phyloP scores from a whole-genome alignment of 1,140 invertebrate species.

The Grapholita molesta region DNA sequence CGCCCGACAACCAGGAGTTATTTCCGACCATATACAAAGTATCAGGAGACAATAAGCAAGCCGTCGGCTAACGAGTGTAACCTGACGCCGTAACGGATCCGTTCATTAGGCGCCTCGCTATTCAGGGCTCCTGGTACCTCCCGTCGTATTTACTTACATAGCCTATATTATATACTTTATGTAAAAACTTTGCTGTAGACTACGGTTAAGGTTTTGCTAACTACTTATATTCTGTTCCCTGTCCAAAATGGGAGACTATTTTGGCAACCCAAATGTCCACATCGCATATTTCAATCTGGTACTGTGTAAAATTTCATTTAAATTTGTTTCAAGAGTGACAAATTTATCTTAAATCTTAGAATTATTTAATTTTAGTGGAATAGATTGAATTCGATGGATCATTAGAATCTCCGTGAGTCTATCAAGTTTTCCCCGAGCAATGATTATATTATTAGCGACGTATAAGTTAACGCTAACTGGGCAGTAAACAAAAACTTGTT shows the following conservation, averaged over 20 bases:
- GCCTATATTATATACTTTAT: background rate
- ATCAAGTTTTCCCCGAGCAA: background rate
- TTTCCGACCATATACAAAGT: slow-evolving; percentile 26
- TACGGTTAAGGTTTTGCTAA: background rate
- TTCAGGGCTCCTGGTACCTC: slow-evolving; percentile 39
- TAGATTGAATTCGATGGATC: background rate
- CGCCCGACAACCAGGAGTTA: slow-evolving; percentile 13
- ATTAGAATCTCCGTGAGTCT: background rate
- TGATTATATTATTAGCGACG: slow-evolving; percentile 15
- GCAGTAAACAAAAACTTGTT: slow-evolving; percentile 14
- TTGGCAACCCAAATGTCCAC: too few relatives aligned
- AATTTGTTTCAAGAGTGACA: too few relatives aligned
- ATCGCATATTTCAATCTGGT: background rate
- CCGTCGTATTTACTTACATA: slow-evolving; percentile 41
- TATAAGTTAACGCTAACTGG: slow-evolving; percentile 15
- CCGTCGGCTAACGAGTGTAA: slow-evolving; percentile 56
- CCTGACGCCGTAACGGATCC: slow-evolving; percentile 57
- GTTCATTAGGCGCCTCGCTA: slow-evolving; percentile 57
- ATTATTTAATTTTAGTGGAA: too few relatives aligned
- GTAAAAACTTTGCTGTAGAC: background rate
- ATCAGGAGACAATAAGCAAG: slow-evolving; percentile 46
- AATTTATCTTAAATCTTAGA: too few relatives aligned
- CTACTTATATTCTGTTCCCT: too few relatives aligned
- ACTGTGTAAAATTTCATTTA: background rate
- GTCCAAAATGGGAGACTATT: too few relatives aligned